Percentiles rank a stretch among this genome's conserved stretches.
These are phyloP conservation scores for Catocala sponsa DNA, from an alignment of 2,888 invertebrate genomes.

Conservation along the genomic window DNA sequence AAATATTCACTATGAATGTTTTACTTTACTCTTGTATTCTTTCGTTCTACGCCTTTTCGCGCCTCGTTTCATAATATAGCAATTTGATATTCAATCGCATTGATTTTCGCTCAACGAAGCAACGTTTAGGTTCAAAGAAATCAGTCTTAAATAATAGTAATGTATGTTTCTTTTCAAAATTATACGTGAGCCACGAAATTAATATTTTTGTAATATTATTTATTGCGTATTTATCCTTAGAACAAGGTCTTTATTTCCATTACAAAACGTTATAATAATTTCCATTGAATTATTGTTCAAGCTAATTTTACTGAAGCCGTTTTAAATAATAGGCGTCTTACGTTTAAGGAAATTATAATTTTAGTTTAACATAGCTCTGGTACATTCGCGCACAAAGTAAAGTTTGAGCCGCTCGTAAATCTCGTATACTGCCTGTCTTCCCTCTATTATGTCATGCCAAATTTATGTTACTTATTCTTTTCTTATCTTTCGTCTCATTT, in stretches of 20 bases:
- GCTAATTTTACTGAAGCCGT: slow-evolving; percentile 12
- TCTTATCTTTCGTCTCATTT: slow-evolving; percentile 7
- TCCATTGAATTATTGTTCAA: slow-evolving; percentile 8
- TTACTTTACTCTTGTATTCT: slow-evolving; percentile 20
- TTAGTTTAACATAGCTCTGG: neutral
- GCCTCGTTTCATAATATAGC: slow-evolving; percentile 3
- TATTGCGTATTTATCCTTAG: neutral
- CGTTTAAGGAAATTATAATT: slow-evolving; percentile 14
- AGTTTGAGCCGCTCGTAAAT: slow-evolving; percentile 24
- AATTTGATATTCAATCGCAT: too few relatives aligned
- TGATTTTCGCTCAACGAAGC: too few relatives aligned
- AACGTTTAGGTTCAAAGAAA: neutral
- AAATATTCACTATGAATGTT: slow-evolving; percentile 27
- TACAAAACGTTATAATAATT: slow-evolving; percentile 10
- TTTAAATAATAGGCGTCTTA: slow-evolving; percentile 9
- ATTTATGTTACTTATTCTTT: slow-evolving; percentile 19
- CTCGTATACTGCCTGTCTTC: slow-evolving; percentile 16
- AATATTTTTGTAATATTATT: slow-evolving; percentile 4
- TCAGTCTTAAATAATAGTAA: neutral
- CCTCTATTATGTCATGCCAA: slow-evolving; percentile 20
- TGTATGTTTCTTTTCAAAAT: slow-evolving; percentile 11
- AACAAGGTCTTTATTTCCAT: neutral
- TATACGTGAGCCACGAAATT: neutral
- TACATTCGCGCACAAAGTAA: slow-evolving; percentile 12
- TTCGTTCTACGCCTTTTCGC: slow-evolving; percentile 11